Evolutionary conservation across 2,888 invertebrate species (phyloP).

Genomic region (Sycophila texana): DNA sequence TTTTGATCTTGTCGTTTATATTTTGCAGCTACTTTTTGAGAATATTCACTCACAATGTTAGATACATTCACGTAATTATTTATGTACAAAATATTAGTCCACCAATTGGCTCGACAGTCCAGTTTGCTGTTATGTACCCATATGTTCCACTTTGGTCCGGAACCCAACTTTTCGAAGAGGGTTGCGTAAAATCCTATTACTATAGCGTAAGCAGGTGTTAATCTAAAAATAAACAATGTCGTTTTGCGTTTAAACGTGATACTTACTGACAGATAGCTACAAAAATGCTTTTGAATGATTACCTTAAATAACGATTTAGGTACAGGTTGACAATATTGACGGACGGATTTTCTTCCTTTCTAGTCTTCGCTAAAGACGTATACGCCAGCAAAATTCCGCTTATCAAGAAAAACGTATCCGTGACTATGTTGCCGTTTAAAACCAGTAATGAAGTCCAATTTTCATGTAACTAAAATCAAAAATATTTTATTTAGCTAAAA

Average conservation of each 20-base stretch:
- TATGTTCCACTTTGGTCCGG: slow-evolving; percentile 85
- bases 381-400: slow-evolving; percentile 70
- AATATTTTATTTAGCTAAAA: too few relatives aligned
- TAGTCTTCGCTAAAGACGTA: slow-evolving; percentile 60
- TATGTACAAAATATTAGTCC: slow-evolving; percentile 74
- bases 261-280: not conserved
- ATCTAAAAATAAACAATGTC: slow-evolving; percentile 73
- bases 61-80: slow-evolving; percentile 72
- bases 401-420: slow-evolving; percentile 72
- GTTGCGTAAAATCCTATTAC: slow-evolving; percentile 86
- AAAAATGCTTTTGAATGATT: slow-evolving; percentile 48
- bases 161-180: slow-evolving; percentile 82
- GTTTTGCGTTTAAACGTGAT: not conserved
- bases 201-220: slow-evolving; percentile 85
- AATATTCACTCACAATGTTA: slow-evolving; percentile 65
- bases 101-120: slow-evolving; percentile 73
- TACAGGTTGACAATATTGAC: slow-evolving; percentile 81
- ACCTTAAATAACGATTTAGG: slow-evolving; percentile 83
- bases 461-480: slow-evolving; percentile 63
- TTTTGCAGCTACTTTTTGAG: not conserved
- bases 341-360: slow-evolving; percentile 57
- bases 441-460: slow-evolving; percentile 67
- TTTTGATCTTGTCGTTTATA: not conserved
- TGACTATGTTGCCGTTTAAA: slow-evolving; percentile 70
- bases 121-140: slow-evolving; percentile 75